Evolutionary conservation across 2,888 invertebrate genomes (phyloP), one percentile per base, ranked within the genome.

Genomic region (Mythimna loreyi): DNA sequence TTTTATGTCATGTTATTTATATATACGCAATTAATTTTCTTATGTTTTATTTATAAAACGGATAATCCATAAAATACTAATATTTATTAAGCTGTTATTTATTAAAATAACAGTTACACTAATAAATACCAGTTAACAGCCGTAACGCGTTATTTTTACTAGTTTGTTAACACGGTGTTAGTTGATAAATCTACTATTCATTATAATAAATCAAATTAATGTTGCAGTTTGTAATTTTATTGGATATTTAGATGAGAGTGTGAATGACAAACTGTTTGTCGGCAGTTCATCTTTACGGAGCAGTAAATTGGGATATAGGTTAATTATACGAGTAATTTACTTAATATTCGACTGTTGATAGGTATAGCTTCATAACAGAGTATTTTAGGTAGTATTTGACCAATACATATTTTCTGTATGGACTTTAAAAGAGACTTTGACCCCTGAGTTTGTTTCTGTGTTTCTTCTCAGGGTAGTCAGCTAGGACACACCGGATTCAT

Each of bases 121-220:
- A 64, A 79, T 52, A 77, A 78, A 81, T 70, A 65, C 23, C 61
- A 50, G 52, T 50, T 71, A 3, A 2, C 3, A 30, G 52, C 56
- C 33, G 40, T 77, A 57, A 50, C 61, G 45, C 28, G 56, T 77
- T 77, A 81, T 78, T 78, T 78, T 81, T 60, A 57, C 6, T 6
- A 36, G 61, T 62, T 23, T 36, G 21, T 68, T 81, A 70, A 49
- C 13, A 28, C 23, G 21, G 63, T 67, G 62, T 57, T 73, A 61
- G 52, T 67, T 81, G 77, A 77, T 77, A 62, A 65, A 77, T 77
- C 7, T 56, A 45, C 7, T 56, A 45, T 76, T 40, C 40, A 76
- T 52, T 56, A 33, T n/a, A 65, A 3, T 75, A 78, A 78, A 75
- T 72, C 55, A 61, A 30, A 55, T 52, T 70, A 60, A 77, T 77